Evolutionary conservation across 2,113 vertebrate genomes (phyloP).

Genomic region (Chlamydotis undulata): DNA sequence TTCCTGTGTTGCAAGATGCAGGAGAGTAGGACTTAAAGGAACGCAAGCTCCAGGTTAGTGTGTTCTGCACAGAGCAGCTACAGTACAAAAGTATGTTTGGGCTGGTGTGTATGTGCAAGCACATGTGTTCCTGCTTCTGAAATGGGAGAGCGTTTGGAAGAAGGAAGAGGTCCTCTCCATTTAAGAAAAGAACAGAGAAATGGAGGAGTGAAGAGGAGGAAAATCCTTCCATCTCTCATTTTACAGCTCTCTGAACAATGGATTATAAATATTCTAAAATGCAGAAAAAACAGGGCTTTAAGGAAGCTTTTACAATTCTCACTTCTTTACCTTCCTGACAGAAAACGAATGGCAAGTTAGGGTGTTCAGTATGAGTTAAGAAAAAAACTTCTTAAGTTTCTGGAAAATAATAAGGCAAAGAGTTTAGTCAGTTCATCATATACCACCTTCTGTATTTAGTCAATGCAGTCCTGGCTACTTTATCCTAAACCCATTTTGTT

Average conservation of each 20-base stretch:
- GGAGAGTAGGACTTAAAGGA: neutral
- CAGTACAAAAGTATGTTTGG: neutral
- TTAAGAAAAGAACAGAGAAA: neutral
- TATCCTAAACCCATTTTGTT: neutral
- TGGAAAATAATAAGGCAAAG: neutral
- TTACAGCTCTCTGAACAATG: neutral
- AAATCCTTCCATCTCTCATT: neutral
- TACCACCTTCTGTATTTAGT: neutral
- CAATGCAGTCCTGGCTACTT: constrained; percentile 1
- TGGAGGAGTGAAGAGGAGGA: neutral
- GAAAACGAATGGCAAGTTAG: neutral
- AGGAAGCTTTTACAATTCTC: neutral
- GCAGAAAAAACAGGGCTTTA: neutral
- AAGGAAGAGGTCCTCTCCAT: neutral
- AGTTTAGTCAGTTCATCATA: neutral
- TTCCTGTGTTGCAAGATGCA: neutral
- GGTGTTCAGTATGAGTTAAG: neutral
- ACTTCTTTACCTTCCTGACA: neutral
- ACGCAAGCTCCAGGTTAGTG: neutral
- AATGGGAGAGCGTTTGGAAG: neutral
- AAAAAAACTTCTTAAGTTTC: neutral
- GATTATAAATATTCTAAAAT: neutral
- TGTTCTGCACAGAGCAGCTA: neutral
- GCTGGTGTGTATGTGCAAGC: neutral
- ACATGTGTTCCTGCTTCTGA: neutral